A percentile compares a stretch with the other conserved stretches of the same genome.
phyloP scores from a whole-genome alignment of 2,113 vertebrate genomes.

The Seriola aureovittata region DNA sequence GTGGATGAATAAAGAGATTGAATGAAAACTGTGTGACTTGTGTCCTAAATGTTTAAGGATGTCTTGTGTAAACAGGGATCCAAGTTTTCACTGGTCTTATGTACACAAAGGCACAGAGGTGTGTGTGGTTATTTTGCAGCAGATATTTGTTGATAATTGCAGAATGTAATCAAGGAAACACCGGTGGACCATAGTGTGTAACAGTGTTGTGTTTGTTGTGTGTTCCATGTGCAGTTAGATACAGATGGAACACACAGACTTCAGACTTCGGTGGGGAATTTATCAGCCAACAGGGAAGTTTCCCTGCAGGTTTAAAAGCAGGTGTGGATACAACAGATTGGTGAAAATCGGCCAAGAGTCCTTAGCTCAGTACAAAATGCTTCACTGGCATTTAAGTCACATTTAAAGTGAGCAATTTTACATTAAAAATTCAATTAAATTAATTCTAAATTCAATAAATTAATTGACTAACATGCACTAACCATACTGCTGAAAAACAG shows the following conservation, averaged over 20 bases:
- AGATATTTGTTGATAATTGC: background rate
- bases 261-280: background rate
- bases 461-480: too few relatives aligned
- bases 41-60: background rate
- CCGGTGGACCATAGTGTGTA: background rate
- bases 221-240: background rate
- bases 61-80: background rate
- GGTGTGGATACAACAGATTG: background rate
- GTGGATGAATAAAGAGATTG: background rate
- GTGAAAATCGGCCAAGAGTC: background rate
- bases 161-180: slow-evolving; percentile 4
- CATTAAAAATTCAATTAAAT: background rate
- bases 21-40: background rate
- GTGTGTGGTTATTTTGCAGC: background rate
- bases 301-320: slow-evolving; percentile 5
- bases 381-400: background rate
- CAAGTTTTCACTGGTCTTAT: background rate
- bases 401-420: background rate
- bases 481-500: slow-evolving; percentile 6
- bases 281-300: slow-evolving; percentile 14
- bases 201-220: background rate
- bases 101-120: background rate
- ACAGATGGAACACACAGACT: background rate
- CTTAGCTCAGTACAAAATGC: background rate
- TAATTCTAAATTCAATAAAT: too few relatives aligned